A percentile compares a stretch with the other conserved stretches of the same genome.
Conservation (phyloP, 2,888 invertebrate species). For the Hypselothyrea guttata region DNA sequence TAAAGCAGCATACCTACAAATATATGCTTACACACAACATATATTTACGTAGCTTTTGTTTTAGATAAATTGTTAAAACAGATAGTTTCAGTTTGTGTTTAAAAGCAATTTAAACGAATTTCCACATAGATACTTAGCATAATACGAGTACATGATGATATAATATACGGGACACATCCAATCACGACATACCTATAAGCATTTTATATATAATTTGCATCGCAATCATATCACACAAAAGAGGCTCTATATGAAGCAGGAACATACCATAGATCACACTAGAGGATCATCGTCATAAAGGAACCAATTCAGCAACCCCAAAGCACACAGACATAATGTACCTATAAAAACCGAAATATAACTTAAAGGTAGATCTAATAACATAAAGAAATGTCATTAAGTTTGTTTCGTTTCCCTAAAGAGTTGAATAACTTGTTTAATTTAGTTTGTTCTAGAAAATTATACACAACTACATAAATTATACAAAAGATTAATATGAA, state of each 20-base stretch:
- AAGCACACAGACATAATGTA: slow-evolving; percentile 55
- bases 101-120: slow-evolving; percentile 60
- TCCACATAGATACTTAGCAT: slow-evolving; percentile 61
- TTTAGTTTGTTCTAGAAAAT: not conserved
- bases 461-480: slow-evolving; percentile 1
- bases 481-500: too few relatives aligned
- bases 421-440: slow-evolving; percentile 1
- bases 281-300: slow-evolving; percentile 29
- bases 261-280: slow-evolving; percentile 30
- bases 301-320: slow-evolving; percentile 17
- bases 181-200: slow-evolving; percentile 43
- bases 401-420: slow-evolving; percentile 6
- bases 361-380: too few relatives aligned
- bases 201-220: slow-evolving; percentile 53
- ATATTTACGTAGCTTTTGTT: not conserved
- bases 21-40: too few relatives aligned
- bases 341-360: slow-evolving; percentile 45
- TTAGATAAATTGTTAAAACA: not conserved
- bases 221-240: slow-evolving; percentile 55
- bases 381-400: slow-evolving; percentile 20
- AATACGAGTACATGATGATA: slow-evolving; percentile 21
- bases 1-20: not conserved
- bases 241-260: slow-evolving; percentile 17
- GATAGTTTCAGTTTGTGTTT: slow-evolving; percentile 18
- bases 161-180: slow-evolving; percentile 16